Evolutionary conservation across 2,797 vertebrate species (phyloP).

Genomic region (Gallirallus australis): DNA sequence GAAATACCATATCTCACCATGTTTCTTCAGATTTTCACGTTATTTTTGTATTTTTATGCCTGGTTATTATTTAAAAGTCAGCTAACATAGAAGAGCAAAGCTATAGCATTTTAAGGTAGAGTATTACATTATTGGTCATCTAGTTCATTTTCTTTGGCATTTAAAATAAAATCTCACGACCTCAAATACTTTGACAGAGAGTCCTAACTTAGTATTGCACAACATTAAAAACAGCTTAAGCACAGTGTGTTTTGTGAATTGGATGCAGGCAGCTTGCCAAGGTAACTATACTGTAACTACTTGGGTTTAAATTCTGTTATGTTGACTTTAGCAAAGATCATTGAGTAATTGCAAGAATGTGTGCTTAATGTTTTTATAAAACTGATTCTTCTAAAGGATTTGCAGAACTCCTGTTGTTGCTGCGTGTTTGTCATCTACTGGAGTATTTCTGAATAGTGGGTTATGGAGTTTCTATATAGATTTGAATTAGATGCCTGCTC

Average conservation of each 20-base stretch:
- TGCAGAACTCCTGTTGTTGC: background rate
- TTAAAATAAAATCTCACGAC: slow-evolving; percentile 68
- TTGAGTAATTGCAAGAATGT: slow-evolving; percentile 33
- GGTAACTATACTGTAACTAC: slow-evolving; percentile 31
- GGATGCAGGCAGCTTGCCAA: slow-evolving; percentile 49
- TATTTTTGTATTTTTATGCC: background rate
- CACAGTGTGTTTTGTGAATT: slow-evolving; percentile 52
- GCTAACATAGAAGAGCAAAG: background rate
- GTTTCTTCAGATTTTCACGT: background rate
- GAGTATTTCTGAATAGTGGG: background rate
- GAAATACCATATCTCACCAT: background rate
- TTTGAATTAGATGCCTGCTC: background rate
- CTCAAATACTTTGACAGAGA: slow-evolving; percentile 53
- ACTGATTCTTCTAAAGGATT: background rate
- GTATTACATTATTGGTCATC: background rate
- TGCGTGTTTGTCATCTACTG: background rate
- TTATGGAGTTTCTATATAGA: background rate
- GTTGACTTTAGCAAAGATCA: slow-evolving; percentile 58
- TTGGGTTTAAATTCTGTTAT: slow-evolving; percentile 48
- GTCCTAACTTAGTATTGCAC: slow-evolving; percentile 27
- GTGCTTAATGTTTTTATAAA: slow-evolving; percentile 41
- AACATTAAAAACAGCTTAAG: slow-evolving; percentile 56
- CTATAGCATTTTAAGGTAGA: slow-evolving; percentile 25
- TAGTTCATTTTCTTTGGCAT: slow-evolving; percentile 57
- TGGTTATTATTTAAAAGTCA: background rate